These are phyloP conservation scores for Eidolon helvum DNA, from an alignment of 2,113 vertebrate genomes.

Conservation along the genomic window DNA sequence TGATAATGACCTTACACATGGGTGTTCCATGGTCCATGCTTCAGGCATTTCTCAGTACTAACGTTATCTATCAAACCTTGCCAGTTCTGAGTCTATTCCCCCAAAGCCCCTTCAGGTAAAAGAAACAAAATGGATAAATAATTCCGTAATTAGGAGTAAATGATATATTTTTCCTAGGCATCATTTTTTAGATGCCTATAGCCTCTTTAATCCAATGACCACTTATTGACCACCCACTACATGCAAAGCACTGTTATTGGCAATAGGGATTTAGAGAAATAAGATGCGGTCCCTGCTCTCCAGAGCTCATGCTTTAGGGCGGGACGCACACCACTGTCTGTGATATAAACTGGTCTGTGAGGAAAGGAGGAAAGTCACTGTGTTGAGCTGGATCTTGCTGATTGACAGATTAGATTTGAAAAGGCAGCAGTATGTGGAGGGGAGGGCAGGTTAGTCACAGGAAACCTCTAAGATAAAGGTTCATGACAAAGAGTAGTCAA, in stretches of 20 bases:
- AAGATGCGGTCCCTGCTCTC: background rate
- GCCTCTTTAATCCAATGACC: background rate
- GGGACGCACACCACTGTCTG: background rate
- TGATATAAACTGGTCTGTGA: background rate
- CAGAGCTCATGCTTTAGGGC: background rate
- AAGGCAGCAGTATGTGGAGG: background rate
- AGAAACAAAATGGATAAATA: background rate
- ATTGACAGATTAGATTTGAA: background rate
- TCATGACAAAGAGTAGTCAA: background rate
- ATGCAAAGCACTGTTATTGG: background rate
- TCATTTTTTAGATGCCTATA: background rate
- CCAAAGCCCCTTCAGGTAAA: background rate
- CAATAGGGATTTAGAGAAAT: background rate
- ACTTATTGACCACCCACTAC: background rate
- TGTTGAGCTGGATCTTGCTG: background rate
- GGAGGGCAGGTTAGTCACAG: background rate
- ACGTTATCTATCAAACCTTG: background rate
- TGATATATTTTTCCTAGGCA: background rate
- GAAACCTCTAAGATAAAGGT: background rate
- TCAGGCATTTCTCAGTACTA: background rate
- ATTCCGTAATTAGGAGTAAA: background rate
- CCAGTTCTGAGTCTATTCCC: background rate
- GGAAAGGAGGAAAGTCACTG: background rate
- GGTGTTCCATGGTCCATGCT: background rate
- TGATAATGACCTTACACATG: background rate